Conservation (phyloP, 2,888 invertebrate species). For the Lithophane ornitopus region DNA sequence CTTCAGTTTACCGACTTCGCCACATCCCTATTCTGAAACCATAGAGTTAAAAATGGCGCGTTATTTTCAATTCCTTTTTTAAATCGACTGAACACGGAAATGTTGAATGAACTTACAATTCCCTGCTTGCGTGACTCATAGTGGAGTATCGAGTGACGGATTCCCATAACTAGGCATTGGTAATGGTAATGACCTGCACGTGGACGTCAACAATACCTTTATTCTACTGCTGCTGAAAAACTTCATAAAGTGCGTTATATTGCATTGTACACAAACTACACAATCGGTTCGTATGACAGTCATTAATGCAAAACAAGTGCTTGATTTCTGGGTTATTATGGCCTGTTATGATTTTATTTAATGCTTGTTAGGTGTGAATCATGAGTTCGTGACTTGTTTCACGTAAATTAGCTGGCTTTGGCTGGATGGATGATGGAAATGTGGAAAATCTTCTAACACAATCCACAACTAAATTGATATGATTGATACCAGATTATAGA, state of each 20-base stretch:
- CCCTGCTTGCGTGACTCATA: slow-evolving; percentile 60
- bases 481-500: not conserved
- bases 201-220: slow-evolving; percentile 56
- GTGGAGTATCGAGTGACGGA: slow-evolving; percentile 62
- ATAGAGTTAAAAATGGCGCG: slow-evolving; percentile 43
- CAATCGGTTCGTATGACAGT: slow-evolving; percentile 62
- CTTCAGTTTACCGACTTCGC: slow-evolving; percentile 8
- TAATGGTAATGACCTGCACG: slow-evolving; percentile 61
- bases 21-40: slow-evolving; percentile 15
- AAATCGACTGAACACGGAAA: slow-evolving; percentile 19
- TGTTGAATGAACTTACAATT: slow-evolving; percentile 35
- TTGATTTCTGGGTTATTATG: slow-evolving; percentile 37
- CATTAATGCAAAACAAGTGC: slow-evolving; percentile 59
- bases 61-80: slow-evolving; percentile 19
- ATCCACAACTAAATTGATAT: not conserved
- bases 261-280: slow-evolving; percentile 63
- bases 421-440: not conserved
- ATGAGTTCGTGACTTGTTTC: slow-evolving; percentile 17
- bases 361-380: slow-evolving; percentile 8
- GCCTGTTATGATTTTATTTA: slow-evolving; percentile 11
- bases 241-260: slow-evolving; percentile 61
- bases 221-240: slow-evolving; percentile 62
- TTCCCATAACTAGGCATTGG: slow-evolving; percentile 62
- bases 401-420: slow-evolving; percentile 2
- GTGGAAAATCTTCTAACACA: no score